Evolutionary conservation across 2,113 vertebrate species (phyloP).

Genomic region (Melanerpes aurifrons): DNA sequence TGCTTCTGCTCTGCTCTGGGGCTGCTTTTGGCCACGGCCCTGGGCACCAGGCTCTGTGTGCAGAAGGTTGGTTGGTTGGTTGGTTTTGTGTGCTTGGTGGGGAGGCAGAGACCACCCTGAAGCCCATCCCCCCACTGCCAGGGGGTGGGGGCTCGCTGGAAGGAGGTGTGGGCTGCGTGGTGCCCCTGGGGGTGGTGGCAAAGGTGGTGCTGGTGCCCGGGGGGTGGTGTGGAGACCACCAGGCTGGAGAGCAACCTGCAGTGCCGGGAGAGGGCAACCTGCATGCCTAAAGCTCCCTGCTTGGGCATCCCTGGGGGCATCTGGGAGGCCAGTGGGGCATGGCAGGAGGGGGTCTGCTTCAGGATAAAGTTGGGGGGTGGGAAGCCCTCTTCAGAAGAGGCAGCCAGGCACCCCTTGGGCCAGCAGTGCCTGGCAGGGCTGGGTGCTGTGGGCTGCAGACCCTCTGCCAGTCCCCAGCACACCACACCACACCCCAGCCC

Average conservation of each 20-base stretch:
- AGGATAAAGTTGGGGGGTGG: neutral
- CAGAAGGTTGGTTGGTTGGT: too few relatives aligned
- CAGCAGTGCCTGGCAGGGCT: fast-evolving
- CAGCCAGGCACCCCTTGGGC: neutral
- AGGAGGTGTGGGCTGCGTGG: too few relatives aligned
- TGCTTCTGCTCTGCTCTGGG: neutral
- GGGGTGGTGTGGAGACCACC: neutral
- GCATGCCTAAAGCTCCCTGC: neutral
- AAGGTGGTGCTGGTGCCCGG: too few relatives aligned
- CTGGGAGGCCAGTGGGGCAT: neutral
- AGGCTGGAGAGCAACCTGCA: neutral
- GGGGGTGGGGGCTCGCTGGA: too few relatives aligned
- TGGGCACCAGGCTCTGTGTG: neutral
- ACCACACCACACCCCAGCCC: neutral
- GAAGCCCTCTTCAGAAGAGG: neutral
- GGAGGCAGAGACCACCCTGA: too few relatives aligned
- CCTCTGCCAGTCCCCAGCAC: neutral
- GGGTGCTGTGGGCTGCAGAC: neutral
- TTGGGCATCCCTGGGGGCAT: neutral
- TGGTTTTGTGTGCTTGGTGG: too few relatives aligned
- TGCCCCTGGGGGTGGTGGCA: too few relatives aligned
- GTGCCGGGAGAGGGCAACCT: neutral
- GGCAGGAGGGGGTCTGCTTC: neutral
- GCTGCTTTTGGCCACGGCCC: neutral
- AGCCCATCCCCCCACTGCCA: too few relatives aligned